Evolutionary conservation across 30 jellyfish, hydroid and myxozoan genomes (phyloP).

Genomic region (Aurelia aurita complex sp. Pacific): DNA sequence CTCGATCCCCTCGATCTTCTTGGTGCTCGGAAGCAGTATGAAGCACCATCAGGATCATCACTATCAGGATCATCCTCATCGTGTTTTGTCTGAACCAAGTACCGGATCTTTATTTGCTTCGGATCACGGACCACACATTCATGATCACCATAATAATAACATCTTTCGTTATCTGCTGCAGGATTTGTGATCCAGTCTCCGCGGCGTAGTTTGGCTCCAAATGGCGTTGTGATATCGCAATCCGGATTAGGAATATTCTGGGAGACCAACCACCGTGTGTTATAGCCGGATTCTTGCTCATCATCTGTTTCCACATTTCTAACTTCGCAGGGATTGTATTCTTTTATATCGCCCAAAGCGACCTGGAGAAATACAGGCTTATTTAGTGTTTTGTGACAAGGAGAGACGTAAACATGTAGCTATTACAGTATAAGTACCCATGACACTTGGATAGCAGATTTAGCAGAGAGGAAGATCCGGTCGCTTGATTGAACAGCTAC

Average conservation of each 20-base stretch:
- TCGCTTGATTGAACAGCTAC: no score
- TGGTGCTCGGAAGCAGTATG: no score
- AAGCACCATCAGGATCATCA: no score
- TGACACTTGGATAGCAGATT: no score
- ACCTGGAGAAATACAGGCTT: constrained; percentile 6
- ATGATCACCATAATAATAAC: neutral
- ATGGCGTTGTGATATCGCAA: constrained; percentile 41
- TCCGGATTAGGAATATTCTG: constrained; percentile 48
- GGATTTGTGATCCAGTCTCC: constrained; percentile 39
- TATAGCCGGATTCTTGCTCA: no score
- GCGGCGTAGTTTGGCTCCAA: constrained; percentile 52
- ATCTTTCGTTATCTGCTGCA: neutral
- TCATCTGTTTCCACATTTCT: neutral
- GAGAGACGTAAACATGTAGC: no score
- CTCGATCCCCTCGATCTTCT: no score
- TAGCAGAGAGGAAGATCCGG: no score
- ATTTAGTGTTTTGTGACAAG: no score
- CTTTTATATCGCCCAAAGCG: constrained; percentile 24
- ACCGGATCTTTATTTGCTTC: constrained; percentile 64
- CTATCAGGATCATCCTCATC: no score
- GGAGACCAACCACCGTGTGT: neutral
- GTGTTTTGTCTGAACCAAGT: constrained; percentile 30
- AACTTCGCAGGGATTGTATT: no score
- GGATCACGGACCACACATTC: constrained; percentile 70
- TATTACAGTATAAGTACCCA: no score